Conservation (phyloP, 2,113 vertebrate species). For the Callopanchax toddi region DNA sequence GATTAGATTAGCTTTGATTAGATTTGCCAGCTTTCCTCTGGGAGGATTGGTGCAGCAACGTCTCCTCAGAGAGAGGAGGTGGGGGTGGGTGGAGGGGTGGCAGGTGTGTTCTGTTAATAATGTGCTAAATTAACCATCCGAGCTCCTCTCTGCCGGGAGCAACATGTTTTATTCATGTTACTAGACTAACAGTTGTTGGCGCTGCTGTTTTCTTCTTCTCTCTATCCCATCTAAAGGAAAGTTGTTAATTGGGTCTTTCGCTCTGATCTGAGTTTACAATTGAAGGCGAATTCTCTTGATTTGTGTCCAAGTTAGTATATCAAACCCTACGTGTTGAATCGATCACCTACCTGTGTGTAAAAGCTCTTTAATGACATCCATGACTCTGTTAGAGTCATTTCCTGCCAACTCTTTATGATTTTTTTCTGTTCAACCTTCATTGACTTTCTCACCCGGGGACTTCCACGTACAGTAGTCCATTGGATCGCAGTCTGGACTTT, state of each 20-base stretch:
- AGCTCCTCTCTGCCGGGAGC: constrained; percentile 43
- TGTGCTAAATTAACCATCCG: constrained; percentile 66
- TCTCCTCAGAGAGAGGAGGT: constrained; percentile 42
- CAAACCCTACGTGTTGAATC: not conserved
- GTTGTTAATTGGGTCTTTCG: constrained; percentile 67
- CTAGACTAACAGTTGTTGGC: constrained; percentile 59
- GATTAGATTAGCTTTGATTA: constrained; percentile 71
- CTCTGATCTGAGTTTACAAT: constrained; percentile 25
- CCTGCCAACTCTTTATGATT: too few species aligned
- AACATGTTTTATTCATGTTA: constrained; percentile 72
- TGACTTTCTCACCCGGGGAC: too few species aligned
- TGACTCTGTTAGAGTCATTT: too few species aligned
- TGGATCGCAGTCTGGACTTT: too few species aligned
- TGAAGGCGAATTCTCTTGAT: constrained; percentile 12
- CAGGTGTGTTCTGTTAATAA: constrained; percentile 62
- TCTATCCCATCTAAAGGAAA: constrained; percentile 40
- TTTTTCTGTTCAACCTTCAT: too few species aligned
- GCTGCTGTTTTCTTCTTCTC: constrained; percentile 21
- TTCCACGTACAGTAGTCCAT: too few species aligned
- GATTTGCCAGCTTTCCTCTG: constrained; percentile 30
- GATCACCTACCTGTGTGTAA: too few species aligned
- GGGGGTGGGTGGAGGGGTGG: not conserved
- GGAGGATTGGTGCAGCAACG: constrained; percentile 13
- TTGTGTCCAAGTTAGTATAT: not conserved
- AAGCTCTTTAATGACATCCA: too few species aligned